Evolutionary conservation across 2,888 invertebrate species (phyloP).

Genomic region (Diaprepes abbreviatus): DNA sequence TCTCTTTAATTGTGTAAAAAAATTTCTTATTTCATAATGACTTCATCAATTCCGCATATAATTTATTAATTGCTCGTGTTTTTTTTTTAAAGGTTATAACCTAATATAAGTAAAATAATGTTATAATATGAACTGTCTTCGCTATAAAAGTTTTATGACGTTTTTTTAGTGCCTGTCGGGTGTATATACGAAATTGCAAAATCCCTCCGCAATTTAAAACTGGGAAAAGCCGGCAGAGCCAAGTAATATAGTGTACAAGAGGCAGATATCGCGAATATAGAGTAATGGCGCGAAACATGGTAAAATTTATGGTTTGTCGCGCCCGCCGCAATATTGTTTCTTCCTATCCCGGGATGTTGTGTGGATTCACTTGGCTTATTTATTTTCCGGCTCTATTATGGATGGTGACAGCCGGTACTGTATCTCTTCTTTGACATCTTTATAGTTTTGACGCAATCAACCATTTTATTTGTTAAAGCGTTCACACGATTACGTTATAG

Average conservation of each 20-base stretch:
- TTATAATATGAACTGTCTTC: conserved; percentile 45
- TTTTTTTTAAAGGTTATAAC: conserved; percentile 18
- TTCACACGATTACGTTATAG: conserved; percentile 5
- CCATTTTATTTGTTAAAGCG: conserved; percentile 21
- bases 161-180: conserved; percentile 44
- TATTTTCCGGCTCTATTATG: conserved; percentile 47
- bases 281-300: conserved; percentile 55
- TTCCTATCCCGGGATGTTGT: conserved; percentile 47
- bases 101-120: conserved; percentile 38
- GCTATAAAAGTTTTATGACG: conserved; percentile 45
- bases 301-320: conserved; percentile 57
- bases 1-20: too few relatives aligned
- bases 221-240: conserved; percentile 47
- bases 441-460: conserved; percentile 40
- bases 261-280: conserved; percentile 52
- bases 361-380: conserved; percentile 42
- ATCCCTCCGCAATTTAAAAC: conserved; percentile 50
- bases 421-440: conserved; percentile 46
- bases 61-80: conserved; percentile 5
- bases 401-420: conserved; percentile 45
- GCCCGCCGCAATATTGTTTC: conserved; percentile 55
- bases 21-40: background rate
- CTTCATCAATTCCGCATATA: background rate
- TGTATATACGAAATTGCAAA: conserved; percentile 46
- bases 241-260: conserved; percentile 44